Base-by-base conservation (phyloP, 2,888 invertebrate species). In the Eupithecia insigniata region DNA sequence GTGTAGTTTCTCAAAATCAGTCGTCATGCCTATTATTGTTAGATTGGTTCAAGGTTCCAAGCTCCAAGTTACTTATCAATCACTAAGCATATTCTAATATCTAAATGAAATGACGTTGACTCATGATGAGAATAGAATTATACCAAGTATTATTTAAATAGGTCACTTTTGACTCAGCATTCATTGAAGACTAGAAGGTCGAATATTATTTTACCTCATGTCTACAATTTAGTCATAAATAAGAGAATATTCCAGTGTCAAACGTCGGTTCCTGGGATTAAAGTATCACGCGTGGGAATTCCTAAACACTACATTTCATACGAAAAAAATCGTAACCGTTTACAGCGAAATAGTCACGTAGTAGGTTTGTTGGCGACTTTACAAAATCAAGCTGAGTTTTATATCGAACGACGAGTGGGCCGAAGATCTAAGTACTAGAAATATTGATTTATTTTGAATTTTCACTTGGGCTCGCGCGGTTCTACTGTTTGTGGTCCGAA, bases 101-200 rank as follows among this genome's bases (percentile, higher is more conserved):
- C 6, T 34, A 18, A 34, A 22, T n/a, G 61, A 62, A 62, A 30
- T n/a, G 22, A 62, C 34, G 61, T 61, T 26, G 60, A 60, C 22
- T 64, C 64, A 64, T 26, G 69, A 46, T 62, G 43, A 64, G 18
- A 30, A 46, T 64, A 64, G 2, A 39, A 39, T 26, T 64, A 34
- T 62, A 62, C 32, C 30, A 26, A 64, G 34, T 64, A 46, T 26
- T 5, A 60, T 22, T 39, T 62, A 66, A 61, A 55, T 74, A 69
- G 66, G 70, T 70, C 68, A 66, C 8, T 58, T 36, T 61, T 74
- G 71, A 74, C 61, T 74, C 69, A 69, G 61, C 39, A 55, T 71
- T 74, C 66, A 66, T n/a, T 62, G 66, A 71, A 71, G 51, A 55
- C 39, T 68, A 46, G 68, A 73, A 73, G 71, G 32, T 66, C 60